Evolutionary conservation across 2,888 invertebrate genomes (phyloP).

Genomic region (Ryuthela nishihirai): DNA sequence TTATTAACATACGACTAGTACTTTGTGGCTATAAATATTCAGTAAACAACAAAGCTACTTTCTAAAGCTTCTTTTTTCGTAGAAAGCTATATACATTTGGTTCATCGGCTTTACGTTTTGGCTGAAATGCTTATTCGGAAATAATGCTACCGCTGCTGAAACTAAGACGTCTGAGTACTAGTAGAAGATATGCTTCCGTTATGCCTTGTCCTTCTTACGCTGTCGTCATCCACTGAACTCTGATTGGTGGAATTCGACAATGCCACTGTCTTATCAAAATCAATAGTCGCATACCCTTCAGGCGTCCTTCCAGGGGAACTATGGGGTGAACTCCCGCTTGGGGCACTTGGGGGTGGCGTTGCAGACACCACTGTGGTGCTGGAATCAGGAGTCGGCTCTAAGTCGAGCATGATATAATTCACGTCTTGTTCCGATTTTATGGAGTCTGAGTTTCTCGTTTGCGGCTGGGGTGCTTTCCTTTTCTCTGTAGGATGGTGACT

Average conservation of each 20-base stretch:
- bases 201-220: not conserved
- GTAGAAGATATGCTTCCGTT: conserved; percentile 6
- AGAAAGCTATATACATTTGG: too few relatives aligned
- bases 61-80: too few relatives aligned
- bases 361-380: conserved; percentile 26
- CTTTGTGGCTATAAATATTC: too few relatives aligned
- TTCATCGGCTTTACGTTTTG: too few relatives aligned
- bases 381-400: conserved; percentile 20
- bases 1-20: too few relatives aligned
- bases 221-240: conserved; percentile 9
- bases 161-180: conserved; percentile 23
- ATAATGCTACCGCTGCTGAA: too few relatives aligned
- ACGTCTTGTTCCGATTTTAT: conserved; percentile 14
- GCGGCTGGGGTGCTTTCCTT: not conserved
- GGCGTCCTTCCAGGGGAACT: conserved; percentile 32
- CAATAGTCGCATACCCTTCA: conserved; percentile 80
- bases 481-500: conserved; percentile 14
- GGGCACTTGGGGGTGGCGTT: conserved; percentile 17
- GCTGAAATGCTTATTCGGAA: too few relatives aligned
- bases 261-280: conserved; percentile 89
- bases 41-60: too few relatives aligned
- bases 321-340: conserved; percentile 33
- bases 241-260: conserved; percentile 50
- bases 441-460: conserved; percentile 4
- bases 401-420: conserved; percentile 14